These are phyloP conservation scores for Heliconius aoede DNA, from an alignment of 2,888 invertebrate genomes.

Conservation along the genomic window DNA sequence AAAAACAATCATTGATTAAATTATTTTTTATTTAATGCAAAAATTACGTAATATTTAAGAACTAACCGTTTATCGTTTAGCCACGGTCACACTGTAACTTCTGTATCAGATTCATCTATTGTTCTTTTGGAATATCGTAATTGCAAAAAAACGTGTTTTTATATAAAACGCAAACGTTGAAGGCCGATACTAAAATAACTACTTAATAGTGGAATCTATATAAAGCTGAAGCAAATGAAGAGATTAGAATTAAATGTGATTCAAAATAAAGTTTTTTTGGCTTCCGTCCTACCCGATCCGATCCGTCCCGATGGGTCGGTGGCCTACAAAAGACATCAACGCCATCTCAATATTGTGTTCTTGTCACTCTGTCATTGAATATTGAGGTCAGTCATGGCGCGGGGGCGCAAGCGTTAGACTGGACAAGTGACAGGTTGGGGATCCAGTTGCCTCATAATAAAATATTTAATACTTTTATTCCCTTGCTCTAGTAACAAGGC, in stretches of 20 bases:
- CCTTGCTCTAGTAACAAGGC: no score
- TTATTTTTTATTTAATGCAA: not conserved
- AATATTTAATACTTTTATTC: no score
- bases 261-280: not conserved
- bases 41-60: constrained; percentile 28
- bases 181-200: constrained; percentile 13
- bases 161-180: constrained; percentile 6
- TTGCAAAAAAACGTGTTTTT: constrained; percentile 19
- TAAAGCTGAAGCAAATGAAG: not conserved
- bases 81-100: constrained; percentile 43
- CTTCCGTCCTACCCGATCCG: no score
- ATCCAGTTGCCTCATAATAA: no score
- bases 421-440: no score
- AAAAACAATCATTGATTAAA: not conserved
- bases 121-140: constrained; percentile 15
- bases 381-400: no score
- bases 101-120: constrained; percentile 29
- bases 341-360: constrained; percentile 5
- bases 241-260: not conserved
- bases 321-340: constrained; percentile 36
- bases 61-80: constrained; percentile 29
- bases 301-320: not conserved
- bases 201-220: not conserved
- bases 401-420: no score
- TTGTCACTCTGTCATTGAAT: not conserved